phyloP scores from a whole-genome alignment of 2,888 invertebrate species.

The Gymnocheta viridis region DNA sequence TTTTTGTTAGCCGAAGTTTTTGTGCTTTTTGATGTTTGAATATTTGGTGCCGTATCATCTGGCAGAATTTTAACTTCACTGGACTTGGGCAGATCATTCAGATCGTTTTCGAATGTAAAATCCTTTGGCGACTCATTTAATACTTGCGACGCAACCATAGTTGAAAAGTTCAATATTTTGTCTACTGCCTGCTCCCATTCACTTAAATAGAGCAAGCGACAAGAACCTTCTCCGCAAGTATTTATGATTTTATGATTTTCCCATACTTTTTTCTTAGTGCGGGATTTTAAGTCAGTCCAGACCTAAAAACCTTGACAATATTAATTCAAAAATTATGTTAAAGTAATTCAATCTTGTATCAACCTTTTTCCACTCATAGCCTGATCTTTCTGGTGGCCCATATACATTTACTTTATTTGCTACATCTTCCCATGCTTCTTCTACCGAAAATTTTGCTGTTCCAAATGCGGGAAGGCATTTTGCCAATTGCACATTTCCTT shows the following conservation, averaged over 20 bases:
- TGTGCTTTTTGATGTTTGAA: background rate
- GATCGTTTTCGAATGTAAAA: background rate
- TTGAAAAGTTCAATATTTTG: conserved; percentile 39
- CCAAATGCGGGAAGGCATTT: background rate
- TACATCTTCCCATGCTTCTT: conserved; percentile 40
- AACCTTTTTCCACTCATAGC: conserved; percentile 45
- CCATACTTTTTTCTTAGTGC: conserved; percentile 38
- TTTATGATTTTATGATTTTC: conserved; percentile 35
- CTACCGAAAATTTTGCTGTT: background rate
- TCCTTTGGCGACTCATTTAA: conserved; percentile 15
- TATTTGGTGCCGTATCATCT: background rate
- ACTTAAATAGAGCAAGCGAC: conserved; percentile 9
- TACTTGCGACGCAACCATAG: background rate
- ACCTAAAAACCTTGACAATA: conserved; percentile 10
- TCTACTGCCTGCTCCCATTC: conserved; percentile 37
- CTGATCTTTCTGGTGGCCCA: conserved; percentile 45
- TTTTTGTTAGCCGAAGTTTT: background rate
- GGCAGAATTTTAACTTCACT: conserved; percentile 2
- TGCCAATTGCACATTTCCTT: conserved; percentile 16
- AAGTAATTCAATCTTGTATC: background rate
- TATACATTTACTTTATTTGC: conserved; percentile 27
- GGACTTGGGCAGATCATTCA: background rate
- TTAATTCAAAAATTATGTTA: background rate
- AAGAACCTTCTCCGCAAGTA: background rate
- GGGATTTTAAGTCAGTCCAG: conserved; percentile 43